phyloP scores from a whole-genome alignment of 1,140 invertebrate genomes.

The Drosophila elegans region DNA sequence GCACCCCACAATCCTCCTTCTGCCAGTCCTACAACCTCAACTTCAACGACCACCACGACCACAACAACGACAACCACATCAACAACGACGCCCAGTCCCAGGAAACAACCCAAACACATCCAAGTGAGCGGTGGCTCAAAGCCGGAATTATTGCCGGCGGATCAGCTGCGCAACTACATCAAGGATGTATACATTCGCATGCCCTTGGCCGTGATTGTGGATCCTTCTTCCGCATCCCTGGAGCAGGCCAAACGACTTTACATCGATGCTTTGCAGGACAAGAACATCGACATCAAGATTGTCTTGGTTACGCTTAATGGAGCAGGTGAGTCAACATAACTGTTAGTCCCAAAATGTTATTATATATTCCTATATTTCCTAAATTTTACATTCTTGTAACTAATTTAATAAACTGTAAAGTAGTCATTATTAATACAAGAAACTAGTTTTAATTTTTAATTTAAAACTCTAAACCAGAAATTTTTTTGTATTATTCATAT shows the following conservation, averaged over 20 bases:
- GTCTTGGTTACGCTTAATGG: constrained; percentile 82
- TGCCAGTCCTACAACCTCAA: constrained; percentile 9
- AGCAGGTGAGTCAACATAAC: constrained; percentile 60
- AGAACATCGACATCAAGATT: constrained; percentile 81
- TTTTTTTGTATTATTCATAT: not conserved
- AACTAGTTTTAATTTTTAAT: no score
- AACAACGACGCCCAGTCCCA: constrained; percentile 40
- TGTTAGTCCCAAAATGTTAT: no score
- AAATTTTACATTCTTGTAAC: no score
- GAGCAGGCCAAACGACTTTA: constrained; percentile 85
- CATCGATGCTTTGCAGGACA: constrained; percentile 82
- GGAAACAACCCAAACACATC: constrained; percentile 70
- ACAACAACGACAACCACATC: constrained; percentile 42
- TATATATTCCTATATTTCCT: no score
- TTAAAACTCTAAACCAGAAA: no score
- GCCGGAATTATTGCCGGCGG: constrained; percentile 72
- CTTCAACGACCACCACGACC: constrained; percentile 33
- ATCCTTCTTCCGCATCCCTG: constrained; percentile 85
- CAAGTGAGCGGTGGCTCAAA: constrained; percentile 42
- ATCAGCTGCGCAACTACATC: constrained; percentile 85
- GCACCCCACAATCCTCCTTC: constrained; percentile 24
- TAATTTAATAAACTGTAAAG: no score
- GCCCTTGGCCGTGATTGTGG: constrained; percentile 86
- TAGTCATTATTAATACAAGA: no score
- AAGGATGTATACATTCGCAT: constrained; percentile 87